Percentiles rank a stretch among this genome's conserved stretches.
These are phyloP conservation scores for Acrossocheilus wenchowensis DNA, from an alignment of 2,797 vertebrate species.

Conservation along the genomic window DNA sequence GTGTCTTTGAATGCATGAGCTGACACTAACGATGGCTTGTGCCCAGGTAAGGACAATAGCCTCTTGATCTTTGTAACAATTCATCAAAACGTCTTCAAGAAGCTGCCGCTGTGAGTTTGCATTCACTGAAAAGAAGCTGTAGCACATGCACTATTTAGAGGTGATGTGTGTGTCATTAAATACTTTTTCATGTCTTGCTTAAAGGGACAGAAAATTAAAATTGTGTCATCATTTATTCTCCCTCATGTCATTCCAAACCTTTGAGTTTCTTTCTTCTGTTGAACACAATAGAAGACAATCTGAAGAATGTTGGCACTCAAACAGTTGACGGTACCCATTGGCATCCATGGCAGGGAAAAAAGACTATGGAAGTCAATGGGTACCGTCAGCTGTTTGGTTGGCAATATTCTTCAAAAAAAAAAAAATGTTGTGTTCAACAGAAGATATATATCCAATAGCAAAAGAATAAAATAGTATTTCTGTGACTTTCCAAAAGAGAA, in stretches of 20 bases:
- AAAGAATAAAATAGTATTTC: too few species aligned
- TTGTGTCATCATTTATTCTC: not conserved
- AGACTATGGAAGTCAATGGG: not conserved
- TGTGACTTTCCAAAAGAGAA: too few species aligned
- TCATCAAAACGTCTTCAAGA: not conserved
- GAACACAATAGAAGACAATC: too few species aligned
- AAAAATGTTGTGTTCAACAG: too few species aligned
- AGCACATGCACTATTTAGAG: not conserved
- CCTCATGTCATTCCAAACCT: too few species aligned
- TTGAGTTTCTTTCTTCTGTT: too few species aligned
- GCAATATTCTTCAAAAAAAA: too few species aligned
- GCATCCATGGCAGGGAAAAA: not conserved
- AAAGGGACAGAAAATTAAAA: not conserved
- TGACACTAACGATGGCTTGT: conserved; percentile 9
- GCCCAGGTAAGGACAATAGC: conserved; percentile 14
- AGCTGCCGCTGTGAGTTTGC: not conserved
- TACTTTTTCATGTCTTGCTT: not conserved
- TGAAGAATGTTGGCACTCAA: not conserved
- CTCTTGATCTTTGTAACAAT: not conserved
- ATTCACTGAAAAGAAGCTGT: not conserved
- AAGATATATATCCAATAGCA: too few species aligned
- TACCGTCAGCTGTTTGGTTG: too few species aligned
- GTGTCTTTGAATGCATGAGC: not conserved
- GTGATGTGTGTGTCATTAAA: not conserved
- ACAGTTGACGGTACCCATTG: not conserved